phyloP scores from a whole-genome alignment of 1,140 invertebrate genomes.

The Diachasma alloeum region DNA sequence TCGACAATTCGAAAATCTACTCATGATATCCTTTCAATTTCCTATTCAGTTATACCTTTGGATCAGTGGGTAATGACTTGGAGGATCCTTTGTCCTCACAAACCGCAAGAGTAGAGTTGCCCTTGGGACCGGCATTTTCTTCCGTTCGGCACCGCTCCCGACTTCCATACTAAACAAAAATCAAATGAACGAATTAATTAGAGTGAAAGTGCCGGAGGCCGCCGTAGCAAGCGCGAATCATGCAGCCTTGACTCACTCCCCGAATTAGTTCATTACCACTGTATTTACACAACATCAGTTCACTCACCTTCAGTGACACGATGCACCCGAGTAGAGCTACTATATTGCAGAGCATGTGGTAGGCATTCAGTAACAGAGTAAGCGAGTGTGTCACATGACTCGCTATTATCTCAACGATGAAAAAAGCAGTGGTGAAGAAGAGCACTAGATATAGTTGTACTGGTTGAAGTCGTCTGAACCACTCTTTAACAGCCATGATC shows the following conservation, averaged over 20 bases:
- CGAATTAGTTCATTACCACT: background rate
- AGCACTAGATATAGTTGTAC: slow-evolving; percentile 77
- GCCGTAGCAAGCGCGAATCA: background rate
- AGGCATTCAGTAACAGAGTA: slow-evolving; percentile 83
- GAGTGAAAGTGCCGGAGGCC: background rate
- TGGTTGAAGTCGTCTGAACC: slow-evolving; percentile 74
- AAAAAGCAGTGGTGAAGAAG: slow-evolving; percentile 75
- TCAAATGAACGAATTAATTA: background rate
- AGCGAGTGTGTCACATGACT: slow-evolving; percentile 85
- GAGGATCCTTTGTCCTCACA: slow-evolving; percentile 39
- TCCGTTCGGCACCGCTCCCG: slow-evolving; percentile 17
- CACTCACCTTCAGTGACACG: slow-evolving; percentile 75
- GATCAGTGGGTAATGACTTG: slow-evolving; percentile 35
- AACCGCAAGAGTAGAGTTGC: slow-evolving; percentile 41
- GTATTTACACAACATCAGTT: background rate
- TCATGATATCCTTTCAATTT: no score
- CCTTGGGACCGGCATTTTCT: slow-evolving; percentile 31
- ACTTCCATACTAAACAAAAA: slow-evolving; percentile 36
- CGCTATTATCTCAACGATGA: slow-evolving; percentile 76
- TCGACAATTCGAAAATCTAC: no score
- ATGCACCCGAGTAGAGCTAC: slow-evolving; percentile 77
- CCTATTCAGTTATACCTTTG: slow-evolving; percentile 41
- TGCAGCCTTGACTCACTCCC: background rate
- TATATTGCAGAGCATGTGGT: slow-evolving; percentile 86
- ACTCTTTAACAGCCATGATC: slow-evolving; percentile 76